A percentile compares a stretch with the other conserved stretches of the same genome.
Conservation (phyloP, 2,888 invertebrate species). For the Pammene fasciana region DNA sequence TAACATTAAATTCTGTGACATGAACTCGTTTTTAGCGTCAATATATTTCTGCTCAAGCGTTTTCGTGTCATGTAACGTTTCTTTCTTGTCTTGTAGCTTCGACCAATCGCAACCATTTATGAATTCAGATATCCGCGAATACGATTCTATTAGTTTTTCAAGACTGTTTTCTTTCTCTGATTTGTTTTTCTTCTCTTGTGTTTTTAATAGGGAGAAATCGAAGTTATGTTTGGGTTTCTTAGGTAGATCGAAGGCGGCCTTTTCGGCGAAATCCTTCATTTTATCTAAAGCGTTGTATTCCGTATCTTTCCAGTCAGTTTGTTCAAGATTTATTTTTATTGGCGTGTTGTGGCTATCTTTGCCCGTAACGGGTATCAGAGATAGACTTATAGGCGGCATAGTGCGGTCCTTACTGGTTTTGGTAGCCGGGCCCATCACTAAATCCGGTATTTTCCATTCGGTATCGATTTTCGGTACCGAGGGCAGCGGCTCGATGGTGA, state of each 20-base stretch:
- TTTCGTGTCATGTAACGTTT: constrained; percentile 57
- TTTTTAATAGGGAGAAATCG: constrained; percentile 63
- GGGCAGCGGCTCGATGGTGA: constrained; percentile 77
- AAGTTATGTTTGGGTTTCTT: constrained; percentile 67
- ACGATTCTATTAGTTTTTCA: constrained; percentile 73
- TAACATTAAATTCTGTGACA: constrained; percentile 75
- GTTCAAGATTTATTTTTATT: constrained; percentile 67
- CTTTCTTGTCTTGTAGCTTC: constrained; percentile 60
- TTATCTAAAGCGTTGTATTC: constrained; percentile 80
- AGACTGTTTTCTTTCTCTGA: constrained; percentile 69
- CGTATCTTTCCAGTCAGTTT: constrained; percentile 65
- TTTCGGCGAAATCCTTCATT: constrained; percentile 81
- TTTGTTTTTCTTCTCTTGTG: constrained; percentile 60
- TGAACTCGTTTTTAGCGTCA: constrained; percentile 78
- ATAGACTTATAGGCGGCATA: constrained; percentile 78
- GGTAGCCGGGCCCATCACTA: constrained; percentile 65
- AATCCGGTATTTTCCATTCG: constrained; percentile 73
- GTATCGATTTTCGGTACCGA: constrained; percentile 55
- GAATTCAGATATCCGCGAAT: constrained; percentile 77
- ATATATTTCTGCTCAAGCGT: constrained; percentile 75
- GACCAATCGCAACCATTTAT: constrained; percentile 81
- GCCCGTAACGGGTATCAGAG: constrained; percentile 74
- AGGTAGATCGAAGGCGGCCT: constrained; percentile 75
- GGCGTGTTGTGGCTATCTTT: constrained; percentile 66
- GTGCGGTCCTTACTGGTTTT: constrained; percentile 66